These are phyloP conservation scores for Dicentrarchus labrax DNA, from an alignment of 2,113 vertebrate species.

Conservation along the genomic window DNA sequence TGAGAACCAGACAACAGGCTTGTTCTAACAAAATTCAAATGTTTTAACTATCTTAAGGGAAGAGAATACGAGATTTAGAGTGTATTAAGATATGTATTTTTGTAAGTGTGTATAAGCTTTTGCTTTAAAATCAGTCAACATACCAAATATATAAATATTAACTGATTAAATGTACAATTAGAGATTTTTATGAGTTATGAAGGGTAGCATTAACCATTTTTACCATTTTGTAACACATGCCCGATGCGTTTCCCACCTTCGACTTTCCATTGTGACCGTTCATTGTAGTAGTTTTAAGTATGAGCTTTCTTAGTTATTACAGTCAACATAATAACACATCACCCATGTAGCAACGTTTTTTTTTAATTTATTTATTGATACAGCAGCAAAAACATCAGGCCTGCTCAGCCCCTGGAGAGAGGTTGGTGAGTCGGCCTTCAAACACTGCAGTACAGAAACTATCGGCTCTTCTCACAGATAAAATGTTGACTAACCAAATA, in stretches of 20 bases:
- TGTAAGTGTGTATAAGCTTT: too few species aligned
- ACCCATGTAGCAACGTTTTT: not conserved
- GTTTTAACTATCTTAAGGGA: not conserved
- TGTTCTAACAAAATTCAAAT: not conserved
- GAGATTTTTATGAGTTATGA: too few species aligned
- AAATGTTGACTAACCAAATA: conserved; percentile 9
- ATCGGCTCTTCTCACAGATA: conserved; percentile 20
- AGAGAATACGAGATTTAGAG: too few species aligned
- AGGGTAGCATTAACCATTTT: too few species aligned
- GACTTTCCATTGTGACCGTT: too few species aligned
- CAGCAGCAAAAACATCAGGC: conserved; percentile 77
- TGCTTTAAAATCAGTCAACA: too few species aligned
- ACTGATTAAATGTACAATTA: too few species aligned
- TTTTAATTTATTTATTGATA: conserved; percentile 45
- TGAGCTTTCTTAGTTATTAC: not conserved
- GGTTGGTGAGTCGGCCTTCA: conserved; percentile 82
- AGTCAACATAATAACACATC: not conserved
- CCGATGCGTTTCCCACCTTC: too few species aligned
- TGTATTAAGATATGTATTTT: too few species aligned
- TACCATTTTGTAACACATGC: too few species aligned
- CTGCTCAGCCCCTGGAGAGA: conserved; percentile 76
- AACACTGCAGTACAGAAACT: conserved; percentile 65
- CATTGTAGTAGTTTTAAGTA: too few species aligned
- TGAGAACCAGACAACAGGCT: not conserved
- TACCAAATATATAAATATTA: too few species aligned